Conservation (phyloP, 2,797 vertebrate genomes). For the Heterohyrax brucei region DNA sequence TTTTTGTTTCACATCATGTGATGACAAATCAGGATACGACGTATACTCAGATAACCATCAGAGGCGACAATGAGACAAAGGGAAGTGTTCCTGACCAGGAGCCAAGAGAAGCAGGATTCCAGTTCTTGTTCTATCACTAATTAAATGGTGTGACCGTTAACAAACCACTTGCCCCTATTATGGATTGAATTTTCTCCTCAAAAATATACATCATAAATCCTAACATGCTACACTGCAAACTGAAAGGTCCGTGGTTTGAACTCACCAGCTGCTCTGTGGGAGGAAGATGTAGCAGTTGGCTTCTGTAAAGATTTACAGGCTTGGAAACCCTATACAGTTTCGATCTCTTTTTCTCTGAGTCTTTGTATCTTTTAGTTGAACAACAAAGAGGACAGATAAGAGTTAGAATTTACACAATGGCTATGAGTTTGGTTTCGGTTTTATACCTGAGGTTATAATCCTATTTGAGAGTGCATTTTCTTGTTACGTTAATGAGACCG, state of each 20-base stretch:
- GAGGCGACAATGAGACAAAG: not conserved
- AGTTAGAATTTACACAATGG: too few species aligned
- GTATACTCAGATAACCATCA: not conserved
- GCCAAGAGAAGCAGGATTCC: not conserved
- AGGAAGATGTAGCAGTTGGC: too few species aligned
- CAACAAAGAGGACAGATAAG: conserved; percentile 79
- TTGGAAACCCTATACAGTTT: conserved; percentile 83
- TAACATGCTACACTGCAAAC: not conserved
- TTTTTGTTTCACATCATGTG: conserved; percentile 39
- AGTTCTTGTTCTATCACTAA: not conserved
- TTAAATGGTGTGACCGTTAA: not conserved
- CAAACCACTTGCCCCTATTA: not conserved
- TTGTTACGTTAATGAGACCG: not conserved
- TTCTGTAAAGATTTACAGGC: too few species aligned
- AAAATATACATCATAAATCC: not conserved
- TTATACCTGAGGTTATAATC: not conserved
- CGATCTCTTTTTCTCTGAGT: conserved; percentile 86
- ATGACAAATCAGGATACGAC: not conserved
- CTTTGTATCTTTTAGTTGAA: conserved; percentile 90
- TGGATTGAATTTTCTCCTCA: not conserved
- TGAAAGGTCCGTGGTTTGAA: too few species aligned
- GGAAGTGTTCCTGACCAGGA: not conserved
- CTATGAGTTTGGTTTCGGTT: too few species aligned
- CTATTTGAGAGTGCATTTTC: not conserved
- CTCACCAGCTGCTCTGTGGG: too few species aligned